These are phyloP conservation scores for Chydorus sphaericus DNA, from an alignment of 2,888 invertebrate species.

Conservation along the genomic window DNA sequence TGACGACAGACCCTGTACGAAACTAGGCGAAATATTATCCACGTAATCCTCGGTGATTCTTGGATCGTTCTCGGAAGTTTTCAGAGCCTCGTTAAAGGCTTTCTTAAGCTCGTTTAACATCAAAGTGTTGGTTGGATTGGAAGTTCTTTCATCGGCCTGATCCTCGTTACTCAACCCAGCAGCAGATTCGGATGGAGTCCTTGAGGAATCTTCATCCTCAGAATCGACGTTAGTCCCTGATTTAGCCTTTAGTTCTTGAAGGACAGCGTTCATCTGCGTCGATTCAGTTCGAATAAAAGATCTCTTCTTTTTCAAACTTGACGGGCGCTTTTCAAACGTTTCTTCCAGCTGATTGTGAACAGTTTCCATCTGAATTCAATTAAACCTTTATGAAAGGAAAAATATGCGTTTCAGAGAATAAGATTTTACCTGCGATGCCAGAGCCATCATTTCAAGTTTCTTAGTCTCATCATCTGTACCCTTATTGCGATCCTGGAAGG, in stretches of 20 bases:
- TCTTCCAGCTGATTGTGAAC: background rate
- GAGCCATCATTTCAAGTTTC: background rate
- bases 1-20: too few relatives aligned
- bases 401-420: too few relatives aligned
- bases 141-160: background rate
- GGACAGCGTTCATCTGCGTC: background rate
- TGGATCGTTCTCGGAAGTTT: too few relatives aligned
- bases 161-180: background rate
- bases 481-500: background rate
- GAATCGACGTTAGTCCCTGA: background rate
- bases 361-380: too few relatives aligned
- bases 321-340: background rate
- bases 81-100: background rate
- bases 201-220: background rate
- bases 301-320: background rate
- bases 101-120: conserved; percentile 8
- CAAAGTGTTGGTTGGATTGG: background rate
- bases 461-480: background rate
- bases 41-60: too few relatives aligned
- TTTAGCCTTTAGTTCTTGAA: conserved; percentile 1
- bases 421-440: too few relatives aligned
- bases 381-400: too few relatives aligned
- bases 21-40: too few relatives aligned
- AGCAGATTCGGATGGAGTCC: background rate
- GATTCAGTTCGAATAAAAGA: background rate